Evolutionary conservation across 35 echinoderm and acorn worm genomes (phyloP).

Genomic region (Holothuria glaberrima): DNA sequence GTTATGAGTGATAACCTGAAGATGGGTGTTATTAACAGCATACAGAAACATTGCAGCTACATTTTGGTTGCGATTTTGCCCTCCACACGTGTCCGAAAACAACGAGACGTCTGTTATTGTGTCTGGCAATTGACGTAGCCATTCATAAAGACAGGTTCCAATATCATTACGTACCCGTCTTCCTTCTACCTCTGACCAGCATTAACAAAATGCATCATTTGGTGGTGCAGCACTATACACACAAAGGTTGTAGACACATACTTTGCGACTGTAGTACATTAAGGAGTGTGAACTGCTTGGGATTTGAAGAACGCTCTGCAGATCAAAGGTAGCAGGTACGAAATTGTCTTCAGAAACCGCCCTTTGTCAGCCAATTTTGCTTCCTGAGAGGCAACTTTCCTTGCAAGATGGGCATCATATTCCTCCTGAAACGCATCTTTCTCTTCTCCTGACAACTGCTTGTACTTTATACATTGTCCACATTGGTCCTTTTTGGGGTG

Average conservation of each 20-base stretch:
- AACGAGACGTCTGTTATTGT: conserved; percentile 19
- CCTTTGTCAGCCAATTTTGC: conserved; percentile 67
- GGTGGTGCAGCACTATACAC: conserved; percentile 45
- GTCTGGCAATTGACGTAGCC: conserved; percentile 49
- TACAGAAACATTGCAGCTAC: conserved; percentile 59
- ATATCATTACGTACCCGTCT: conserved; percentile 62
- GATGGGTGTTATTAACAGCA: conserved; percentile 49
- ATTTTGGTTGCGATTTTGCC: conserved; percentile 63
- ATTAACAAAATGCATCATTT: conserved; percentile 64
- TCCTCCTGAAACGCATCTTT: conserved; percentile 52
- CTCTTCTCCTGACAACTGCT: conserved; percentile 19
- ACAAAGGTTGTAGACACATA: conserved; percentile 64
- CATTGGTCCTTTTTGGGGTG: conserved; percentile 72
- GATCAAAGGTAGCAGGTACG: conserved; percentile 60
- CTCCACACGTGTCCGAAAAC: conserved; percentile 39
- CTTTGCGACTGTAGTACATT: conserved; percentile 65
- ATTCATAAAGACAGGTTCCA: conserved; percentile 51
- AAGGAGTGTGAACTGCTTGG: conserved; percentile 55
- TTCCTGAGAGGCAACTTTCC: conserved; percentile 63
- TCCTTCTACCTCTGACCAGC: conserved; percentile 58
- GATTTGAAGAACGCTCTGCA: conserved; percentile 59
- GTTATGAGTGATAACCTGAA: conserved; percentile 56
- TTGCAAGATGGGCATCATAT: conserved; percentile 65
- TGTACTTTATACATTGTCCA: conserved; percentile 55
- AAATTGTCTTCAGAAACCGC: conserved; percentile 50